phyloP scores from a whole-genome alignment of 2,888 invertebrate genomes.

The Drosophila barbarae region DNA sequence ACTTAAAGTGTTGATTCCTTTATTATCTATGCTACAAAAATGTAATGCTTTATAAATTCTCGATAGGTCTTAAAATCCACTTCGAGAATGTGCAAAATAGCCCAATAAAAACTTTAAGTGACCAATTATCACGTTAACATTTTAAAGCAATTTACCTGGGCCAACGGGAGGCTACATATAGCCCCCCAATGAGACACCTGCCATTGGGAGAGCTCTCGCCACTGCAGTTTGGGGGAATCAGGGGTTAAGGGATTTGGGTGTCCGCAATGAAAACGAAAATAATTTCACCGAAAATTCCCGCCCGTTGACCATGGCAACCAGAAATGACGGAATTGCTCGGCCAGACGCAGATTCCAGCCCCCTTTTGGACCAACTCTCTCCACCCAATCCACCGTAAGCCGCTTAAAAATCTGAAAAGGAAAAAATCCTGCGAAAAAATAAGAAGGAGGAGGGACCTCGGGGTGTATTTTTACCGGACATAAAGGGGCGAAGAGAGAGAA shows the following conservation, averaged over 20 bases:
- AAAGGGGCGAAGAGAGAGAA: slow-evolving; percentile 3
- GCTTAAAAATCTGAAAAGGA: slow-evolving; percentile 59
- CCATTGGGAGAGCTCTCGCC: slow-evolving; percentile 15
- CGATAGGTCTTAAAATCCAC: neutral
- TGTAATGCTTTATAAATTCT: neutral
- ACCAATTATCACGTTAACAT: slow-evolving; percentile 3
- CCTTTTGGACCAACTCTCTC: neutral
- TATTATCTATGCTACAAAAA: no score
- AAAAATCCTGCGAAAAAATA: slow-evolving; percentile 19
- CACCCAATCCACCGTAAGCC: slow-evolving; percentile 51
- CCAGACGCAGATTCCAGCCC: slow-evolving; percentile 12
- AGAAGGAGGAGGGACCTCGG: neutral
- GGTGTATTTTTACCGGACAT: slow-evolving; percentile 9
- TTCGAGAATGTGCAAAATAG: neutral
- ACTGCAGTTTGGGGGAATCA: slow-evolving; percentile 9
- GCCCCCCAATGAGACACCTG: slow-evolving; percentile 19
- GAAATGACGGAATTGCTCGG: slow-evolving; percentile 30
- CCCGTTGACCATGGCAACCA: slow-evolving; percentile 50
- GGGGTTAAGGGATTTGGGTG: slow-evolving; percentile 17
- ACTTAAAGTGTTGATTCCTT: no score
- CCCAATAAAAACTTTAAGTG: slow-evolving; percentile 8
- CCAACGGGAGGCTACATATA: neutral
- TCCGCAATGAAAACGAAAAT: slow-evolving; percentile 49
- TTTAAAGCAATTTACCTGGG: slow-evolving; percentile 14
- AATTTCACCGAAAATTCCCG: slow-evolving; percentile 42